A percentile compares a stretch with the other conserved stretches of the same genome.
These are phyloP conservation scores for Notocelia uddmanniana DNA, from an alignment of 2,888 invertebrate genomes.

Conservation along the genomic window DNA sequence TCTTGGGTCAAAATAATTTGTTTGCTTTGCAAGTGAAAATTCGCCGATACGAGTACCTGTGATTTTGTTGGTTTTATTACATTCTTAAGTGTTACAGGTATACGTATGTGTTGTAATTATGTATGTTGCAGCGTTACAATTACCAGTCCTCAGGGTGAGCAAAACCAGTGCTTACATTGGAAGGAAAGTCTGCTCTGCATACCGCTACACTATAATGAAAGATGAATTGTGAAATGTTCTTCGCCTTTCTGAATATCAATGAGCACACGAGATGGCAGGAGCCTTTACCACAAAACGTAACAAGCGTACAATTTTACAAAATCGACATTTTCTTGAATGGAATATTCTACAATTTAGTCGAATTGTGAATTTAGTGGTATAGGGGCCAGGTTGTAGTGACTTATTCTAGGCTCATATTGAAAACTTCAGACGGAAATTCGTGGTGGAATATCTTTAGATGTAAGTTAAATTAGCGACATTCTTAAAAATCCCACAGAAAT, in stretches of 20 bases:
- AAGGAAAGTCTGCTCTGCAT: not conserved
- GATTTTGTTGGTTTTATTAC: constrained; percentile 43
- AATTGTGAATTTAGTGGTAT: too few species aligned
- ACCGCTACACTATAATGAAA: not conserved
- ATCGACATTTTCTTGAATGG: too few species aligned
- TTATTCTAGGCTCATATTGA: too few species aligned
- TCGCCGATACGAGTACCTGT: constrained; percentile 42
- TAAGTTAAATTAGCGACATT: not conserved
- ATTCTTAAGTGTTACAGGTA: constrained; percentile 17
- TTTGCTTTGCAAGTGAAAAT: constrained; percentile 56
- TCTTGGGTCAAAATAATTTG: constrained; percentile 62
- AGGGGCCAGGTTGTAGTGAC: too few species aligned
- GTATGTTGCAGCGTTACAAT: not conserved
- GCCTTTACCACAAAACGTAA: too few species aligned
- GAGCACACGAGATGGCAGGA: not conserved
- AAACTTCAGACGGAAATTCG: not conserved
- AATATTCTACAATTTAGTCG: too few species aligned
- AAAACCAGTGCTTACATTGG: not conserved
- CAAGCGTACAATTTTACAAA: too few species aligned
- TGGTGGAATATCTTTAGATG: not conserved
- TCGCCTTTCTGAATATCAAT: not conserved
- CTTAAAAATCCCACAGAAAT: not conserved
- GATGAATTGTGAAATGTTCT: not conserved
- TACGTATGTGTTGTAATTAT: constrained; percentile 9
- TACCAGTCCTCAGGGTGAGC: not conserved